These are phyloP conservation scores for Podarcis cretensis DNA, from an alignment of 2,113 vertebrate species.

Conservation along the genomic window DNA sequence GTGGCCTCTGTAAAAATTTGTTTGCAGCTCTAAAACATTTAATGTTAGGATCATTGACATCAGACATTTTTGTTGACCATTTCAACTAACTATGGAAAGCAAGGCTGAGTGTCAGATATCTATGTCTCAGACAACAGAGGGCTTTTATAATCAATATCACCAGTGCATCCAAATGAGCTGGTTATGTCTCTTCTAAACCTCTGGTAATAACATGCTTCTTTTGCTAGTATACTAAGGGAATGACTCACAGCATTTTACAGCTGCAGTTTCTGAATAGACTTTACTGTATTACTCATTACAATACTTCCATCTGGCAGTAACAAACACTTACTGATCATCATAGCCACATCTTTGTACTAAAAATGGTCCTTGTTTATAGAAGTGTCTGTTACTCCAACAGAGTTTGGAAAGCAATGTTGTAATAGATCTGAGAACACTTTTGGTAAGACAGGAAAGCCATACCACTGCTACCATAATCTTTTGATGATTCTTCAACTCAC, in stretches of 20 bases:
- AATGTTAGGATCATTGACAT: constrained; percentile 10
- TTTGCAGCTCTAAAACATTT: constrained; percentile 16
- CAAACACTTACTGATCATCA: constrained; percentile 11
- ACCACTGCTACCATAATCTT: not conserved
- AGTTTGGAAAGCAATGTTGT: not conserved
- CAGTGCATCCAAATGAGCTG: not conserved
- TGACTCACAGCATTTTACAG: not conserved
- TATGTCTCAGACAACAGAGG: not conserved
- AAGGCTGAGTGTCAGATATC: constrained; percentile 22
- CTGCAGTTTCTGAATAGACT: constrained; percentile 16
- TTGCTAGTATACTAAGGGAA: not conserved
- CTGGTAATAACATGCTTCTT: constrained; percentile 12
- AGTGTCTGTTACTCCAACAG: not conserved
- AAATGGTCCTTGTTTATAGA: constrained; percentile 6
- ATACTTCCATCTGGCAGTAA: not conserved
- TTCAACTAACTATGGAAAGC: not conserved
- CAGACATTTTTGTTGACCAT: constrained; percentile 1
- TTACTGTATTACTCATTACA: not conserved
- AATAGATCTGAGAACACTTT: not conserved
- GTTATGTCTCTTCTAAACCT: not conserved
- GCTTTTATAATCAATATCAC: constrained; percentile 21
- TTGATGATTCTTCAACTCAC: not conserved
- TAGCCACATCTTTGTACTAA: constrained; percentile 18
- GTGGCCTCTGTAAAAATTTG: constrained; percentile 1
- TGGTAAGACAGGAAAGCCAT: not conserved